Percentiles rank a stretch among this genome's conserved stretches.
Evolutionary conservation across 2,113 vertebrate genomes (phyloP).

Genomic region (Coryphaenoides rupestris): DNA sequence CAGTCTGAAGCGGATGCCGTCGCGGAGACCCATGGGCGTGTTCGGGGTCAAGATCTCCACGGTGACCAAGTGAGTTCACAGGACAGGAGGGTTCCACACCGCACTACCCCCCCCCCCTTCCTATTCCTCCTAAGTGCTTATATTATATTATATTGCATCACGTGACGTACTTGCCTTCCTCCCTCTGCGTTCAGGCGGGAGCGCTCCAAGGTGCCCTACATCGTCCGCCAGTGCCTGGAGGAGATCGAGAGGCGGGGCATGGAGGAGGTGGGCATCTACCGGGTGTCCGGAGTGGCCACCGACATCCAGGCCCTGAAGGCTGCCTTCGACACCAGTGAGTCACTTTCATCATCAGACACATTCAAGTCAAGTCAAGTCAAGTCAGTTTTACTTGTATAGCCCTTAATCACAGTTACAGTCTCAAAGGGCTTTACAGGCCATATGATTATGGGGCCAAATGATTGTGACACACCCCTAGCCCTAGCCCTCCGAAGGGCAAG

Average conservation of each 20-base stretch:
- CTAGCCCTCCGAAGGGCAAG: too few relatives aligned
- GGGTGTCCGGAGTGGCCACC: slow-evolving; percentile 93
- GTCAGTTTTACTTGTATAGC: too few relatives aligned
- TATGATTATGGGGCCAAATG: too few relatives aligned
- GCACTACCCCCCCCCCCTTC: not conserved
- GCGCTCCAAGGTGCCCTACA: slow-evolving; percentile 96
- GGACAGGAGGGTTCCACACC: not conserved
- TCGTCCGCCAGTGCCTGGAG: slow-evolving; percentile 95
- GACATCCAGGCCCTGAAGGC: slow-evolving; percentile 96
- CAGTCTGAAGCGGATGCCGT: slow-evolving; percentile 92
- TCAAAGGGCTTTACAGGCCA: too few relatives aligned
- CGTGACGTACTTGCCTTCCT: not conserved
- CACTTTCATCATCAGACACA: too few relatives aligned
- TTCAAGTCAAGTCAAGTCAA: too few relatives aligned
- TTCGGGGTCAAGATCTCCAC: slow-evolving; percentile 94
- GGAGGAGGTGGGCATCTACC: slow-evolving; percentile 98
- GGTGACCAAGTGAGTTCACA: slow-evolving; percentile 89
- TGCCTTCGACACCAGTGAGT: slow-evolving; percentile 97
- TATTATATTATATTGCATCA: too few relatives aligned
- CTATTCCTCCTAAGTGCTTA: too few relatives aligned
- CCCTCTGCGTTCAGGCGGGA: slow-evolving; percentile 77
- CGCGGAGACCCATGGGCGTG: slow-evolving; percentile 89
- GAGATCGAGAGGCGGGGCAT: slow-evolving; percentile 95
- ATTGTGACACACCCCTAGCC: too few relatives aligned
- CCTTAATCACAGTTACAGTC: too few relatives aligned